These are phyloP conservation scores for Berghia stephanieae DNA, from an alignment of 1,140 invertebrate genomes.

Conservation along the genomic window DNA sequence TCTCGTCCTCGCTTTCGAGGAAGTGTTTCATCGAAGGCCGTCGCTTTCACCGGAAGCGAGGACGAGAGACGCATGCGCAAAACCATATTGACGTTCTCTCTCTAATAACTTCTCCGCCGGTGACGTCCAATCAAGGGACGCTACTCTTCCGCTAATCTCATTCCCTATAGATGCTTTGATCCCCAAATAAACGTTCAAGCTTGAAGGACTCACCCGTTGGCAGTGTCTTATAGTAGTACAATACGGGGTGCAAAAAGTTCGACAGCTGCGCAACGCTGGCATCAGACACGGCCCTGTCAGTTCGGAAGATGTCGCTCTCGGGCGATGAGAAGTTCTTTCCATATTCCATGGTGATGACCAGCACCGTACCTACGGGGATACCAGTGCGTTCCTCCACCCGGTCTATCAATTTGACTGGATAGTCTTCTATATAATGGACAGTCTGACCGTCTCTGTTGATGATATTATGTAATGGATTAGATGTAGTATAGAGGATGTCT, in stretches of 20 bases:
- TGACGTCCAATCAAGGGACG: background rate
- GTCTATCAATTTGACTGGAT: conserved; percentile 65
- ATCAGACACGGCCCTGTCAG: conserved; percentile 64
- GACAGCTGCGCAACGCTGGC: conserved; percentile 65
- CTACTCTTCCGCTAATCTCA: too few species aligned
- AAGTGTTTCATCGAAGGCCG: too few species aligned
- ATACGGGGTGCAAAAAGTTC: conserved; percentile 69
- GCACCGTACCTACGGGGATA: conserved; percentile 47
- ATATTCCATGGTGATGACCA: conserved; percentile 67
- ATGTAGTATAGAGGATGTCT: too few species aligned
- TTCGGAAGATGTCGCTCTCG: conserved; percentile 67
- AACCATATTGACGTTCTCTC: too few species aligned
- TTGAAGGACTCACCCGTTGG: conserved; percentile 65
- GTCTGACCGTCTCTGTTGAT: conserved; percentile 46
- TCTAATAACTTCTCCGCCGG: background rate
- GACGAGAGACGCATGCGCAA: too few species aligned
- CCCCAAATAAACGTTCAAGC: too few species aligned
- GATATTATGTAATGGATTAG: background rate
- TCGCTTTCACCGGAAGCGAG: too few species aligned
- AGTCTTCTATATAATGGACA: conserved; percentile 65
- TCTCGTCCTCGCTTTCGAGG: too few species aligned
- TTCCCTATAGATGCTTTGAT: too few species aligned
- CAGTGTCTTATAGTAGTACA: conserved; percentile 67
- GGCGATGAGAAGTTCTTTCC: conserved; percentile 68
- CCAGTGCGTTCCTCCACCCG: conserved; percentile 60